Conservation (phyloP, 2,888 invertebrate species). For the Aquatica leii region DNA sequence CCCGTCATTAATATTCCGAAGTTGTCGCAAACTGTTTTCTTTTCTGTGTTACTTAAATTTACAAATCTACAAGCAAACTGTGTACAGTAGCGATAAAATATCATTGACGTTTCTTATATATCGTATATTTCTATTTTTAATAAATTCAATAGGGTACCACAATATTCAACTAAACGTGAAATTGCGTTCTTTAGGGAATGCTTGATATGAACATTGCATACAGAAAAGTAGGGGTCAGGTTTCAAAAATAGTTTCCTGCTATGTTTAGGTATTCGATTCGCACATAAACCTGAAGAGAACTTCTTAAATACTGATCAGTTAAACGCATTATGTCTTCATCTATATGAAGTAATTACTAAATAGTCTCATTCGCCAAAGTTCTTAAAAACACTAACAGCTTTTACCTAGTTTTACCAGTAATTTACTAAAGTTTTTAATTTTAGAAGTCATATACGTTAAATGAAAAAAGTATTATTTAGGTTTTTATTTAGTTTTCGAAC, state of each 20-base stretch:
- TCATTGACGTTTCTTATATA: conserved; percentile 22
- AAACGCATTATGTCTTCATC: not conserved
- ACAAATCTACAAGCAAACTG: conserved; percentile 12
- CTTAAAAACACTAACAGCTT: no score
- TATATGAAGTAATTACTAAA: not conserved
- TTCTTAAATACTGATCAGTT: not conserved
- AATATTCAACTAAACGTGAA: conserved; percentile 28
- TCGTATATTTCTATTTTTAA: conserved; percentile 33
- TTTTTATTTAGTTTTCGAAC: no score
- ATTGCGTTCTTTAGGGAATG: conserved; percentile 18
- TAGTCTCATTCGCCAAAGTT: not conserved
- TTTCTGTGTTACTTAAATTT: conserved; percentile 6
- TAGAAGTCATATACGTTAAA: no score
- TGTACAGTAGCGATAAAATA: conserved; percentile 20
- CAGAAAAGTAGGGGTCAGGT: conserved; percentile 18
- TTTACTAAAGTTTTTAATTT: no score
- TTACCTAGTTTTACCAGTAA: no score
- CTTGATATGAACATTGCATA: conserved; percentile 13
- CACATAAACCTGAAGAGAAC: conserved; percentile 9
- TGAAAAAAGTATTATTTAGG: no score
- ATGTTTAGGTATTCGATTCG: conserved; percentile 21
- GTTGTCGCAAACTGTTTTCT: conserved; percentile 9
- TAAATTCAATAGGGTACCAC: conserved; percentile 14
- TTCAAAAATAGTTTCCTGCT: conserved; percentile 20
- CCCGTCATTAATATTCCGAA: conserved; percentile 4